These are phyloP conservation scores for Pomatostomus ruficeps DNA, from an alignment of 2,113 vertebrate species.

Conservation along the genomic window DNA sequence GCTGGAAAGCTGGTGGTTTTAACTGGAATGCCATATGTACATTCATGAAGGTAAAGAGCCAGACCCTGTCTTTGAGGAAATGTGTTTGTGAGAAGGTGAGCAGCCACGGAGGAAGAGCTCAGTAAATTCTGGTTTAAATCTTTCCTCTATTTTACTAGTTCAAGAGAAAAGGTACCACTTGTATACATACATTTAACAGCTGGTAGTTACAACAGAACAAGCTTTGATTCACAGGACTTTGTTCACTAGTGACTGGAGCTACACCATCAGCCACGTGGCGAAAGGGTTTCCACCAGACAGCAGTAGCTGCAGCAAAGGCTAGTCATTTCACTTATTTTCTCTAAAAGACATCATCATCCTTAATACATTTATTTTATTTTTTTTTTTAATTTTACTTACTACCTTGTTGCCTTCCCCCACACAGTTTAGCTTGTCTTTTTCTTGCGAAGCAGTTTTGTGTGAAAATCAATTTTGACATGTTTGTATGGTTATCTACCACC, in stretches of 20 bases:
- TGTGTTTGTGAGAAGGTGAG: neutral
- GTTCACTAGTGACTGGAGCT: neutral
- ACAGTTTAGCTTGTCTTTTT: neutral
- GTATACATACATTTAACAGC: neutral
- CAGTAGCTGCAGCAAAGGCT: neutral
- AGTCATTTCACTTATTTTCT: neutral
- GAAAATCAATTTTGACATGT: neutral
- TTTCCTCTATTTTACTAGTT: neutral
- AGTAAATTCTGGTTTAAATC: neutral
- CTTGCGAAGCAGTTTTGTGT: neutral
- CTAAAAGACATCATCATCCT: neutral
- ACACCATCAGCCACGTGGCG: fast-evolving
- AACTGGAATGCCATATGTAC: neutral
- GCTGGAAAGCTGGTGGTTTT: neutral
- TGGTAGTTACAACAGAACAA: neutral
- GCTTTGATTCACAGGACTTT: neutral
- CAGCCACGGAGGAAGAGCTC: neutral
- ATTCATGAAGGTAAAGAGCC: neutral
- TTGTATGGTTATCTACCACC: neutral
- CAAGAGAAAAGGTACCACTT: neutral
- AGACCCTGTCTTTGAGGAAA: neutral
- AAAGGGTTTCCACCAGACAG: neutral
- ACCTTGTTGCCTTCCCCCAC: neutral
- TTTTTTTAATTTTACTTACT: neutral
- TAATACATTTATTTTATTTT: neutral